Evolutionary conservation across 1,140 invertebrate species (phyloP), one percentile per base, ranked within the genome.

Genomic region (Reticulitermes speratus): DNA sequence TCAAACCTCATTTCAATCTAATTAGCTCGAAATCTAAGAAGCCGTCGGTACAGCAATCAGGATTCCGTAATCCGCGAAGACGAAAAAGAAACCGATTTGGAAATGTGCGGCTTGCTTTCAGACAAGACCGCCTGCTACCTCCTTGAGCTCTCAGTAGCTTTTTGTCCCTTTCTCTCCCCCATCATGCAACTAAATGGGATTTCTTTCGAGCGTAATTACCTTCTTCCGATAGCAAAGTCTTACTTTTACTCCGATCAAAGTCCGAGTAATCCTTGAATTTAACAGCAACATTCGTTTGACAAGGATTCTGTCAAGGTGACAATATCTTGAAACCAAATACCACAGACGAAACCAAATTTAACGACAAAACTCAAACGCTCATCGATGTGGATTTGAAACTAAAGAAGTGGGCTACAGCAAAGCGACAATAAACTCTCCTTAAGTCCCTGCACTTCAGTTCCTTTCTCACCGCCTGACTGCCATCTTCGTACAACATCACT

Each of bases 31-130:
- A 84, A 30, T 84, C 83, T 45, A 55, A 30, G n/a, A 11, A 3
- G 48, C 44, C 9, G 44, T n/a, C 2, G 44, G 44, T 21, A 16
- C 21, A 84, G 83, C 83, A 84, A 84, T 84, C 83, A 84, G 44
- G 83, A 84, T 16, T 55, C 48, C 45, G 44, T 48, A 84, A 84
- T 84, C 86, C 65, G 45, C 19, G 86, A 65, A 83, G 82, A 83
- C 82, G 81, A 86, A 87, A 86, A 84, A 52, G 86, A 86, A 87
- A 87, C 87, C 52, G 86, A n/a, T 55, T 84, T 69, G 84, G 69
- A 83, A 44, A 69, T 55, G 82, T 86, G 87, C 85, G 84, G 38
- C 25, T 52, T 85, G 38, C 12, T 44, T 85, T 65, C n/a, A 84
- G 75, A 86, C 45, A 30, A 55, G 81, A 45, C 30, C 85, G 48